These are phyloP conservation scores for Apis dorsata DNA, from an alignment of 1,140 invertebrate genomes.

Conservation along the genomic window DNA sequence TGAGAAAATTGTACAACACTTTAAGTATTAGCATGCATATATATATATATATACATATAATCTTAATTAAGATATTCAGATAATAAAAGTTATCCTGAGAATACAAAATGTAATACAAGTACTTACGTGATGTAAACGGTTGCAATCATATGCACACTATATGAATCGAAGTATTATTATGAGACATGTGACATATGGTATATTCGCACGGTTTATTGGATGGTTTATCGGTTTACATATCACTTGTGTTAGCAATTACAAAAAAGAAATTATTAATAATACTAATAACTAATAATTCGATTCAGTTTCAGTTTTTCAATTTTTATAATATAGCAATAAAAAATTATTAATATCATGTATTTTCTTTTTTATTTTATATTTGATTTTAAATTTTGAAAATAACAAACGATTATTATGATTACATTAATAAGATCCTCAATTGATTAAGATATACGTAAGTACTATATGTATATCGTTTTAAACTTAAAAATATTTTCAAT, in stretches of 20 bases:
- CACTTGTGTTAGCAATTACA: background rate
- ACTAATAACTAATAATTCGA: background rate
- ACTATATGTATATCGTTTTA: too few species aligned
- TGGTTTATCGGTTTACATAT: slow-evolving; percentile 11
- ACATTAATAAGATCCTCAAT: too few species aligned
- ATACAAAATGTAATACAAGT: background rate
- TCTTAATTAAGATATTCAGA: too few species aligned
- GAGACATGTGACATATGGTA: background rate
- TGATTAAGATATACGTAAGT: too few species aligned
- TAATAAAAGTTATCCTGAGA: background rate
- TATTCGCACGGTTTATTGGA: slow-evolving; percentile 34
- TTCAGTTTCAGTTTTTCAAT: background rate
- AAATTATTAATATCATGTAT: background rate
- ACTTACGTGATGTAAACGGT: background rate
- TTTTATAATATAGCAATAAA: too few species aligned
- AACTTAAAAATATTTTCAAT: too few species aligned
- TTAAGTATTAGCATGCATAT: too few species aligned
- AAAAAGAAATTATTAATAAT: background rate
- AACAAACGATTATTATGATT: too few species aligned
- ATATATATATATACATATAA: too few species aligned
- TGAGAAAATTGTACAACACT: too few species aligned
- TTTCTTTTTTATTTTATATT: background rate
- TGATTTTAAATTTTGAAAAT: too few species aligned
- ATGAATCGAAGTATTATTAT: slow-evolving; percentile 7
- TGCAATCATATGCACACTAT: background rate